A percentile compares a stretch with the other conserved stretches of the same genome.
phyloP scores from a whole-genome alignment of 2,797 vertebrate genomes.

The Aulostomus chinensis region DNA sequence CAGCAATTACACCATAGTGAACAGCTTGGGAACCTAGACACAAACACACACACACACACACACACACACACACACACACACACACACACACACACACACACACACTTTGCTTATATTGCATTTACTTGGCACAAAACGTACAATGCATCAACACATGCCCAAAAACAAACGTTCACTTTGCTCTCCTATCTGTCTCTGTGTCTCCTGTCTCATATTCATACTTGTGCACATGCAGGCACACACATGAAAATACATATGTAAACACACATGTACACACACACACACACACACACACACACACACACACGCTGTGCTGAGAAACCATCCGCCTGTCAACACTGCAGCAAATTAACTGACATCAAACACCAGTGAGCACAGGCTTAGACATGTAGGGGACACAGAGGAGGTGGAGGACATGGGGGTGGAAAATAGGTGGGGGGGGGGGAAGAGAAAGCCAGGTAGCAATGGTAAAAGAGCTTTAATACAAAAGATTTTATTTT shows the following conservation, averaged over 20 bases:
- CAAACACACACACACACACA: constrained; percentile 24
- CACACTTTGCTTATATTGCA: neutral
- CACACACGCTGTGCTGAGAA: constrained; percentile 56
- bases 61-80: constrained; percentile 10
- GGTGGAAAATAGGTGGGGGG: neutral
- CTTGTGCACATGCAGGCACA: constrained; percentile 26
- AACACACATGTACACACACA: constrained; percentile 8
- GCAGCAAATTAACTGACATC: constrained; percentile 85
- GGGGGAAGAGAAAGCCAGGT: constrained; percentile 10
- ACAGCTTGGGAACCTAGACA: constrained; percentile 67
- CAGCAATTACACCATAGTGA: constrained; percentile 72
- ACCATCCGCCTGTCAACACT: constrained; percentile 83
- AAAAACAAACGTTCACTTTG: constrained; percentile 1
- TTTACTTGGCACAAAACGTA: neutral
- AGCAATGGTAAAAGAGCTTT: constrained; percentile 6
- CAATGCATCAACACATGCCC: neutral
- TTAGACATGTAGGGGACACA: constrained; percentile 82
- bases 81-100: neutral
- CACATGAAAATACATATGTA: constrained; percentile 26
- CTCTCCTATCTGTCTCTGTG: neutral
- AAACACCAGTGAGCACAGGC: constrained; percentile 83
- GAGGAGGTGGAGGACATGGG: constrained; percentile 26
- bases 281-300: constrained; percentile 34
- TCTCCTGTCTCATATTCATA: constrained; percentile 13
- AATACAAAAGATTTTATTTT: too few relatives aligned